Conservation (phyloP, 2,113 vertebrate genomes). For the Sciurus niger region DNA sequence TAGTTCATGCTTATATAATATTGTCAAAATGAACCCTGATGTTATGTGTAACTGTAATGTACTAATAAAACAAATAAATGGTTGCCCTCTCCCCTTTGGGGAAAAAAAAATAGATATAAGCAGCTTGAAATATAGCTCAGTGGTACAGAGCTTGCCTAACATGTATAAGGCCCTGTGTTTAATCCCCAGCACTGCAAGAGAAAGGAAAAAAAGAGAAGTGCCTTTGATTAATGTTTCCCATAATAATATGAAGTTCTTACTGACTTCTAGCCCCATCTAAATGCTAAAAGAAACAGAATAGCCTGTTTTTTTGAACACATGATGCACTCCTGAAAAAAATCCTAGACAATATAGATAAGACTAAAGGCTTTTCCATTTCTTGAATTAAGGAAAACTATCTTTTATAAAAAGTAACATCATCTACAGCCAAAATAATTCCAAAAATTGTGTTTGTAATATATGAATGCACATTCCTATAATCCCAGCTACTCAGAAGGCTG, state of each 20-base stretch:
- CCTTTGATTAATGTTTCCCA: neutral
- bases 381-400: neutral
- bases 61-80: too few species aligned
- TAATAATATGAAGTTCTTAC: neutral
- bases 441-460: conserved; percentile 1
- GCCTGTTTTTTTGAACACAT: neutral
- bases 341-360: neutral
- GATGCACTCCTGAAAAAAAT: neutral
- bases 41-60: too few species aligned
- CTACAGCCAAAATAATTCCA: neutral
- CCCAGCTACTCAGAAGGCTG: too few species aligned
- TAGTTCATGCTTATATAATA: too few species aligned
- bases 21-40: too few species aligned
- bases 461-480: too few species aligned
- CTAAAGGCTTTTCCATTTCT: neutral
- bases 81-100: too few species aligned
- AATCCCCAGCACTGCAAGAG: neutral
- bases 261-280: neutral
- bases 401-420: conserved; percentile 38
- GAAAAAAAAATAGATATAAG: too few species aligned
- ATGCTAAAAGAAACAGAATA: neutral
- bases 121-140: neutral
- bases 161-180: too few species aligned
- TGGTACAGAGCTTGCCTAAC: neutral
- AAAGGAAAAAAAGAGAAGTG: neutral